These are phyloP conservation scores for Campopleginae sp. DNA, from an alignment of 2,888 invertebrate species.

Conservation along the genomic window DNA sequence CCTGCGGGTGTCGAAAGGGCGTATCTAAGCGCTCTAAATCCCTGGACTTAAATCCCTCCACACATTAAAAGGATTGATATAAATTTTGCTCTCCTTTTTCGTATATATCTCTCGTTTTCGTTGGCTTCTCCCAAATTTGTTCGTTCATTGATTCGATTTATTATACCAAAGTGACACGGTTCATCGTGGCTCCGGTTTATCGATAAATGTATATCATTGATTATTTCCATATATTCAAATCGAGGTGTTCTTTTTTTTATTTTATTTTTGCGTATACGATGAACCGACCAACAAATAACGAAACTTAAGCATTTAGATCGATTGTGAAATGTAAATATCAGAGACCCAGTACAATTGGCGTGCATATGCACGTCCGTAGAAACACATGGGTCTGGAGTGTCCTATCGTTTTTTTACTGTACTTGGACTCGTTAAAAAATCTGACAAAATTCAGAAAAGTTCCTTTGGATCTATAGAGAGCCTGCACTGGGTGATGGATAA, in stretches of 20 bases:
- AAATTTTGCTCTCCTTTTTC: conserved; percentile 56
- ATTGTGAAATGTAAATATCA: too few relatives aligned
- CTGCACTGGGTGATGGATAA: too few relatives aligned
- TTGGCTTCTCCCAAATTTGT: conserved; percentile 32
- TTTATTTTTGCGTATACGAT: background rate
- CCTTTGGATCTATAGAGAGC: too few relatives aligned
- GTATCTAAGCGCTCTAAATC: background rate
- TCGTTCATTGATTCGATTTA: conserved; percentile 63
- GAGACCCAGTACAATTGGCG: too few relatives aligned
- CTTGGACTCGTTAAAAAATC: too few relatives aligned
- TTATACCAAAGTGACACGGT: conserved; percentile 50
- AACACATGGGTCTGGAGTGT: too few relatives aligned
- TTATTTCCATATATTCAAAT: background rate
- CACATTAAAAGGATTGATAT: conserved; percentile 15
- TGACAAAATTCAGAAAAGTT: too few relatives aligned
- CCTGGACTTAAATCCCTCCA: conserved; percentile 1
- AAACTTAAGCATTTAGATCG: too few relatives aligned
- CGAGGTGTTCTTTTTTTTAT: background rate
- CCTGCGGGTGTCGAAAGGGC: conserved; percentile 12
- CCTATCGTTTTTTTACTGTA: too few relatives aligned
- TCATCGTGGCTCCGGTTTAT: conserved; percentile 38
- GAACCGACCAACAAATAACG: too few relatives aligned
- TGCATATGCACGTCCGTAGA: too few relatives aligned
- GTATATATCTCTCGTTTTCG: conserved; percentile 40
- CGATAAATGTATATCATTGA: background rate